Evolutionary conservation across 30 jellyfish, hydroid and myxozoan genomes (phyloP).

Genomic region (Hydractinia symbiolongicarpus): DNA sequence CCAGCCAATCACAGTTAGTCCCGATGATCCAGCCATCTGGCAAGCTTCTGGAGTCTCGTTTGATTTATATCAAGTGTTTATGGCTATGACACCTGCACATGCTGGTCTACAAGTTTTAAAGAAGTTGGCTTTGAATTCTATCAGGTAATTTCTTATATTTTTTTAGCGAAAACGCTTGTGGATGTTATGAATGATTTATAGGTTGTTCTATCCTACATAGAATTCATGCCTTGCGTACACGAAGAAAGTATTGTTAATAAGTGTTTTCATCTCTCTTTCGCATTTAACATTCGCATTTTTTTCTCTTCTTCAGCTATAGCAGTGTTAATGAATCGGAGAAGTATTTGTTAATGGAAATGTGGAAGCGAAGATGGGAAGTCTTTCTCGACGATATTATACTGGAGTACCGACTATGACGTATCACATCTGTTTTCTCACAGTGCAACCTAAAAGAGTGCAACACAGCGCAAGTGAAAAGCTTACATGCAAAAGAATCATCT

Average conservation of each 20-base stretch:
- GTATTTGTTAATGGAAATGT: slow-evolving; percentile 38
- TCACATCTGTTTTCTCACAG: no score
- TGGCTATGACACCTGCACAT: slow-evolving; percentile 67
- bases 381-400: slow-evolving; percentile 36
- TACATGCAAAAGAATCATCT: no score
- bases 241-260: no score
- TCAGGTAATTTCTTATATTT: slow-evolving; percentile 20
- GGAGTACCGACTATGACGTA: background rate
- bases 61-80: slow-evolving; percentile 64
- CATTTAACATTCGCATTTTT: no score
- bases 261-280: no score
- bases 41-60: slow-evolving; percentile 62
- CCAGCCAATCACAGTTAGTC: slow-evolving; percentile 66
- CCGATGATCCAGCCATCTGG: slow-evolving; percentile 86
- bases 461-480: no score
- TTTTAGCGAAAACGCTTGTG: no score
- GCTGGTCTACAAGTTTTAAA: slow-evolving; percentile 60
- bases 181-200: no score
- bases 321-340: slow-evolving; percentile 27
- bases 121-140: slow-evolving; percentile 63
- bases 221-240: no score
- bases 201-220: no score
- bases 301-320: slow-evolving; percentile 34
- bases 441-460: no score
- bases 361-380: slow-evolving; percentile 63